phyloP scores from a whole-genome alignment of 2,888 invertebrate species.

The Chirona hameri region DNA sequence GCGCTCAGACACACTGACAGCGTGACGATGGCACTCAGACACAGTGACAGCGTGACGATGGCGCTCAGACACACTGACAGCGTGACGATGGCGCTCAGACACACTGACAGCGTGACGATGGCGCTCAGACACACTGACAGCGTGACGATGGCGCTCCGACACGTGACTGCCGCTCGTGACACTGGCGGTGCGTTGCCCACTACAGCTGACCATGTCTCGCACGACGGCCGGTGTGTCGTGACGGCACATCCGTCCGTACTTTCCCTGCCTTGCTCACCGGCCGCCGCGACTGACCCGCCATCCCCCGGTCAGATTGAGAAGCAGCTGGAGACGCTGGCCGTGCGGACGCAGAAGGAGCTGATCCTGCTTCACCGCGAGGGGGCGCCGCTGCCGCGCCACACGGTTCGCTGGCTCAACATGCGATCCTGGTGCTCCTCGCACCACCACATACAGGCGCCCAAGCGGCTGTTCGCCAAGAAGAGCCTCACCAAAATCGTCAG shows the following conservation, averaged over 20 bases:
- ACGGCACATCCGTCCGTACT: background rate
- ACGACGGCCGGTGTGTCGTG: background rate
- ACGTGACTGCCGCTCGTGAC: background rate
- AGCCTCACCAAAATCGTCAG: constrained; percentile 80
- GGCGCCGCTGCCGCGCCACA: constrained; percentile 68
- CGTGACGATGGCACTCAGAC: too few relatives aligned
- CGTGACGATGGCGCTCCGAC: too few relatives aligned
- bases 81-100: too few relatives aligned
- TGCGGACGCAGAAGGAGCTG: constrained; percentile 95
- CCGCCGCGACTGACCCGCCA: too few relatives aligned
- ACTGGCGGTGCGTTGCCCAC: too few relatives aligned
- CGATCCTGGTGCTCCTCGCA: constrained; percentile 95
- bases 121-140: too few relatives aligned
- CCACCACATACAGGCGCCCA: constrained; percentile 93
- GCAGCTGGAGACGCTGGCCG: constrained; percentile 88
- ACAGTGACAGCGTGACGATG: too few relatives aligned
- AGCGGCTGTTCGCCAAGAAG: constrained; percentile 87
- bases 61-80: too few relatives aligned
- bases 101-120: too few relatives aligned
- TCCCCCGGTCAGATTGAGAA: constrained; percentile 58
- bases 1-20: too few relatives aligned
- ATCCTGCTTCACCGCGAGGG: constrained; percentile 75
- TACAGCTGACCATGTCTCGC: background rate
- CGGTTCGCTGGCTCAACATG: constrained; percentile 95
- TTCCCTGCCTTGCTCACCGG: background rate